Evolutionary conservation across 2,888 invertebrate species (phyloP), one percentile per base, ranked within the genome.

Genomic region (Hydraecia micacea): DNA sequence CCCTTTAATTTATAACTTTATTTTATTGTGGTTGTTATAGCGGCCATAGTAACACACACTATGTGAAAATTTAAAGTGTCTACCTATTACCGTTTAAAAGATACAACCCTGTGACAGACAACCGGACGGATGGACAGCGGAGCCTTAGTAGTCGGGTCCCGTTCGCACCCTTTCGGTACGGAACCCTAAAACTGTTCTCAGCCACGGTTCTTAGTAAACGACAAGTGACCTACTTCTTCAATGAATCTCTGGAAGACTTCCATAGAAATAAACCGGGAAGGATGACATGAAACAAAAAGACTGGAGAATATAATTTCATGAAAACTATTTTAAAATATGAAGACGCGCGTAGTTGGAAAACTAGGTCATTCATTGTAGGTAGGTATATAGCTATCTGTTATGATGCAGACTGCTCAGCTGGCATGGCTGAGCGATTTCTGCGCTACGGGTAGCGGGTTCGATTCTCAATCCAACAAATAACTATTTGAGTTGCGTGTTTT

Each of bases 241-340:
- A 68, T 49, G 55, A 81, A 81, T 62, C 11, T 62, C 69, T 52
- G 15, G 25, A 69, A 70, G 15, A 70, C 52, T 77, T 58, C 42
- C 52, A 36, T 70, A 52, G 76, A 65, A 65, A 75, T 68, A 80
- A 82, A 66, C 55, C 46, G 46, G 32, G 1, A 80, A 81, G 39
- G 21, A 68, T 62, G 68, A 75, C 42, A 52, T 52, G 49, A 75
- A 82, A 77, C 60, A 70, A 80, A 28, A 49, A 77, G 32, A 77
- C 52, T 21, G 21, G 36, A 80, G 66, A 70, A 77, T 80, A 46
- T 62, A 62, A 80, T 80, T 70, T 80, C 60, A 67, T 52, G 28
- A 66, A 83, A 82, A 42, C 60, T 36, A 52, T 83, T 80, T 55
- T 70, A 58, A 39, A 83, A 80, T 70, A 77, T 77, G 42, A 77